phyloP scores from a whole-genome alignment of 2,888 invertebrate species.

The Rotaria sp. region DNA sequence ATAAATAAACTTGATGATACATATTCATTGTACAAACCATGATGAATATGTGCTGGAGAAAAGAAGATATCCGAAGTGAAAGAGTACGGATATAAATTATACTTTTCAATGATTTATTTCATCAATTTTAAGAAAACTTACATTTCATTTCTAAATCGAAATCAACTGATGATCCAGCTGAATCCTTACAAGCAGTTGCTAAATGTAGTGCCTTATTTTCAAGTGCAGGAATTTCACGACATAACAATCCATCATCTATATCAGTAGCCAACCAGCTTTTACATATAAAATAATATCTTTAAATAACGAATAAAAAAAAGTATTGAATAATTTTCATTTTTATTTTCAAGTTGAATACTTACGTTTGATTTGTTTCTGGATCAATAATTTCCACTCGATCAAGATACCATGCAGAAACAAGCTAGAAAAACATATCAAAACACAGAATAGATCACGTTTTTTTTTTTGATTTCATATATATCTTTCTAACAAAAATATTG shows the following conservation, averaged over 20 bases:
- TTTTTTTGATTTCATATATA: too few species aligned
- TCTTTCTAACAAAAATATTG: too few species aligned
- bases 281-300: conserved; percentile 54
- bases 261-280: conserved; percentile 53
- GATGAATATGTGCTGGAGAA: neutral
- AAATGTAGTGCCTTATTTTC: conserved; percentile 42
- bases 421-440: neutral
- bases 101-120: too few species aligned
- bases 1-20: neutral
- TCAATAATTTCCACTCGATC: conserved; percentile 52
- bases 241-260: conserved; percentile 54
- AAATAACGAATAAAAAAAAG: neutral
- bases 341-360: conserved; percentile 33
- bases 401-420: conserved; percentile 48
- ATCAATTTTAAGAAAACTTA: conserved; percentile 41
- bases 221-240: conserved; percentile 52
- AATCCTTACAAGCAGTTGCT: neutral
- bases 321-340: neutral
- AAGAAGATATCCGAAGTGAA: neutral
- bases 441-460: neutral
- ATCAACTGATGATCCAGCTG: conserved; percentile 21
- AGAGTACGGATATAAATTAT: neutral
- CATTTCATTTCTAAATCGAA: conserved; percentile 53
- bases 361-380: conserved; percentile 48
- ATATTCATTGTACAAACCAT: neutral